These are phyloP conservation scores for Nyctibius bracteatus DNA, from an alignment of 2,113 vertebrate genomes.

Conservation along the genomic window DNA sequence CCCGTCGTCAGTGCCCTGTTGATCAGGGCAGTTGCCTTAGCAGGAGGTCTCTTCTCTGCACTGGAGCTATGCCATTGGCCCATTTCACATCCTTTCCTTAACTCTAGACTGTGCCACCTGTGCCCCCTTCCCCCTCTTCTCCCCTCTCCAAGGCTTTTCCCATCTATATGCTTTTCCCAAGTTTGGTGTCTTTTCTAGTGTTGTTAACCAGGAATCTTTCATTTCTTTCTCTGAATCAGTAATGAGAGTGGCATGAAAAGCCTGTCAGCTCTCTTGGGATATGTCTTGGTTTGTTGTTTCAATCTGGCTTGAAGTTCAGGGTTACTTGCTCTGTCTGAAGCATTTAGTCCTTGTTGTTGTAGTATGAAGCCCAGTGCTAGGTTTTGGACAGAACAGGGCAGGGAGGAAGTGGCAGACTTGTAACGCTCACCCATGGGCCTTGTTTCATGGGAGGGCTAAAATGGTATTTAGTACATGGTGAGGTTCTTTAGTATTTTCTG, in stretches of 20 bases:
- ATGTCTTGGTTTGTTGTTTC: neutral
- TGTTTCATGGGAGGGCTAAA: neutral
- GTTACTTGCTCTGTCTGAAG: neutral
- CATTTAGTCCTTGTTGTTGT: neutral
- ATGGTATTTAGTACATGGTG: fast-evolving
- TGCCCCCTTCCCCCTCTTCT: fast-evolving
- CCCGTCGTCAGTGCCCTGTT: neutral
- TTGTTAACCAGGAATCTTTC: neutral
- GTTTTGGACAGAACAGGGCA: neutral
- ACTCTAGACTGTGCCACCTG: neutral
- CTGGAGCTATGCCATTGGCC: neutral
- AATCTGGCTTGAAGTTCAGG: neutral
- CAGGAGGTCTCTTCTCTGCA: too few species aligned
- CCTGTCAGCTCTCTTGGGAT: neutral
- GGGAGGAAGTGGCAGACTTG: neutral
- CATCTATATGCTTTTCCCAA: neutral
- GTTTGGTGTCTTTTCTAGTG: neutral
- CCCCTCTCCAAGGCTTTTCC: neutral
- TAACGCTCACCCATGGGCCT: neutral
- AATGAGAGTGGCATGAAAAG: neutral
- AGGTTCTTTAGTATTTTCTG: neutral
- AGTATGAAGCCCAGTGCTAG: fast-evolving
- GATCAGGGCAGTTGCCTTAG: neutral
- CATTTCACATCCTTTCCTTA: neutral
- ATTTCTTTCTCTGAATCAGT: neutral